Conservation (phyloP, 2,797 vertebrate genomes). For the Lacerta viridis region DNA sequence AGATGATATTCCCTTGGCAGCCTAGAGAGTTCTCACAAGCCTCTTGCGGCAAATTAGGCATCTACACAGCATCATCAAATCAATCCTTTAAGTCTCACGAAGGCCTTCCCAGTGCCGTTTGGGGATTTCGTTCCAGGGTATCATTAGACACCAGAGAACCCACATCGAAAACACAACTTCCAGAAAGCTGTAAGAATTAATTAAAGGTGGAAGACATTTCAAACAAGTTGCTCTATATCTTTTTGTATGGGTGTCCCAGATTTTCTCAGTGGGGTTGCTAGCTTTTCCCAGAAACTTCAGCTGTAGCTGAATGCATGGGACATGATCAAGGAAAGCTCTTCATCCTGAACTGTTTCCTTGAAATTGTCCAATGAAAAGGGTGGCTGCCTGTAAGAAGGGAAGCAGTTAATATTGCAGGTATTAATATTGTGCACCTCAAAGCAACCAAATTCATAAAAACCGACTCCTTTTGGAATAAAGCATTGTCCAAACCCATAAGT, state of each 20-base stretch:
- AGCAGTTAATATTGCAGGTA: too few relatives aligned
- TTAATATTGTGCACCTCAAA: too few relatives aligned
- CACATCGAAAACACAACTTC: constrained; percentile 29
- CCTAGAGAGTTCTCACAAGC: neutral
- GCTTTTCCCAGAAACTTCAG: neutral
- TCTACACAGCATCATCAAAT: constrained; percentile 40
- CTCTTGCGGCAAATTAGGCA: constrained; percentile 27
- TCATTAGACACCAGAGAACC: neutral
- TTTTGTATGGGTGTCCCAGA: constrained; percentile 10
- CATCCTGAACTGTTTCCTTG: neutral
- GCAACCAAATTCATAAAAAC: too few relatives aligned
- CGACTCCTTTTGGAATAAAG: too few relatives aligned
- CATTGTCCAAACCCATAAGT: too few relatives aligned
- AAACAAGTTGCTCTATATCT: neutral
- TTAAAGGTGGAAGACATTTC: neutral
- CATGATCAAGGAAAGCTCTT: neutral
- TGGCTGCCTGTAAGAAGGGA: neutral
- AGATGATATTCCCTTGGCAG: constrained; percentile 16
- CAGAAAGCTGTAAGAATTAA: constrained; percentile 31
- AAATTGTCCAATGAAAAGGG: neutral
- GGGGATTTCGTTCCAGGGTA: constrained; percentile 40
- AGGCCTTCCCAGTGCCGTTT: constrained; percentile 27
- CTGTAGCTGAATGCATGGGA: neutral
- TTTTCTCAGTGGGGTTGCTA: neutral
- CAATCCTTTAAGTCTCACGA: constrained; percentile 17